phyloP scores from a whole-genome alignment of 2,113 vertebrate species.

The Engystomops pustulosus region DNA sequence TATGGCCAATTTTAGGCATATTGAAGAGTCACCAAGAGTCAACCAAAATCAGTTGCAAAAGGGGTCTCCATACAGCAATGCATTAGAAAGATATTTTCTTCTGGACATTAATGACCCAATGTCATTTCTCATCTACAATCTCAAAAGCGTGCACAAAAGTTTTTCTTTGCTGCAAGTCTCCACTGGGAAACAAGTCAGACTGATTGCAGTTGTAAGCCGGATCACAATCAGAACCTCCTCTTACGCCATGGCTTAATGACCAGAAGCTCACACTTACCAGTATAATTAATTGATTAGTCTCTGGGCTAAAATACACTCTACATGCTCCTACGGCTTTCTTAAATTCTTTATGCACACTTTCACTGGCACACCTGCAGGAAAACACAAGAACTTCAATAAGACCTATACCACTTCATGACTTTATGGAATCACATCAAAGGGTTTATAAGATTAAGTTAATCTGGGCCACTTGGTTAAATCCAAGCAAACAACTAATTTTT shows the following conservation, averaged over 20 bases:
- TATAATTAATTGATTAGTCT: conserved; percentile 80
- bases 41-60: too few relatives aligned
- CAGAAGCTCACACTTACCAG: conserved; percentile 70
- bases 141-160: too few relatives aligned
- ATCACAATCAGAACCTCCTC: neutral
- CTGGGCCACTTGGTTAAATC: too few relatives aligned
- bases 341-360: conserved; percentile 85
- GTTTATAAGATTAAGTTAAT: neutral
- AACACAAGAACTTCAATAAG: neutral
- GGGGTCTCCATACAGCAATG: too few relatives aligned
- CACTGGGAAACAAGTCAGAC: too few relatives aligned
- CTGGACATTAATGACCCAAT: too few relatives aligned
- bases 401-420: neutral
- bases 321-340: conserved; percentile 85
- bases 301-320: conserved; percentile 80
- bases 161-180: too few relatives aligned
- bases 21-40: too few relatives aligned
- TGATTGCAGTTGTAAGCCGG: neutral
- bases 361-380: conserved; percentile 78
- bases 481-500: too few relatives aligned
- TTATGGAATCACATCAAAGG: neutral
- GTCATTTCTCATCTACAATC: too few relatives aligned
- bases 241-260: neutral
- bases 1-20: too few relatives aligned
- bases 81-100: too few relatives aligned